Percentiles rank a stretch among this genome's conserved stretches.
These are phyloP conservation scores for Mylabris sibirica DNA, from an alignment of 2,888 invertebrate species.

Conservation along the genomic window DNA sequence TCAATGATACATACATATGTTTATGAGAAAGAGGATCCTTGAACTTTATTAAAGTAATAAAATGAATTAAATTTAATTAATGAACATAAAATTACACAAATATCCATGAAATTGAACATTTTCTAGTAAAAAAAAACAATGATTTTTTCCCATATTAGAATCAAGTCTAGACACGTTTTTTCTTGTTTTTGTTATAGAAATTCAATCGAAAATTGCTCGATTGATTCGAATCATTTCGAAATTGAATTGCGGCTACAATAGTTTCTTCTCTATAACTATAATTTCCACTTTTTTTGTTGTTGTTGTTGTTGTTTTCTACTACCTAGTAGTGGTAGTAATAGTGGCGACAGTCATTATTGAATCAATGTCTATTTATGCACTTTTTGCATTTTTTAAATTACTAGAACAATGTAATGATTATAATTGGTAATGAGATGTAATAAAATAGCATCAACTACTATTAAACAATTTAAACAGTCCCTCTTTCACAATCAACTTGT, in stretches of 20 bases:
- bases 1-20: not conserved
- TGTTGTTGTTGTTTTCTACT: no score
- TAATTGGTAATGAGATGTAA: slow-evolving; percentile 1
- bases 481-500: not conserved
- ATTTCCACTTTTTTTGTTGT: not conserved
- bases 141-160: not conserved
- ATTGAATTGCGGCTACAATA: not conserved
- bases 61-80: slow-evolving; percentile 3
- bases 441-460: not conserved
- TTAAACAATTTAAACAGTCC: slow-evolving; percentile 4
- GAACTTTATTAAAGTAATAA: not conserved
- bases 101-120: not conserved
- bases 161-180: not conserved
- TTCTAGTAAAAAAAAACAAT: not conserved
- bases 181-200: not conserved
- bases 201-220: not conserved
- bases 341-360: not conserved
- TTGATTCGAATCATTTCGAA: slow-evolving; percentile 3
- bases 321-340: not conserved
- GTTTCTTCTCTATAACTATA: no score
- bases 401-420: not conserved
- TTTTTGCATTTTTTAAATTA: not conserved
- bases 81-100: not conserved
- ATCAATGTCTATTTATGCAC: not conserved
- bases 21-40: not conserved